Evolutionary conservation across 2,797 vertebrate genomes (phyloP).

Genomic region (Psittacula derbiana): DNA sequence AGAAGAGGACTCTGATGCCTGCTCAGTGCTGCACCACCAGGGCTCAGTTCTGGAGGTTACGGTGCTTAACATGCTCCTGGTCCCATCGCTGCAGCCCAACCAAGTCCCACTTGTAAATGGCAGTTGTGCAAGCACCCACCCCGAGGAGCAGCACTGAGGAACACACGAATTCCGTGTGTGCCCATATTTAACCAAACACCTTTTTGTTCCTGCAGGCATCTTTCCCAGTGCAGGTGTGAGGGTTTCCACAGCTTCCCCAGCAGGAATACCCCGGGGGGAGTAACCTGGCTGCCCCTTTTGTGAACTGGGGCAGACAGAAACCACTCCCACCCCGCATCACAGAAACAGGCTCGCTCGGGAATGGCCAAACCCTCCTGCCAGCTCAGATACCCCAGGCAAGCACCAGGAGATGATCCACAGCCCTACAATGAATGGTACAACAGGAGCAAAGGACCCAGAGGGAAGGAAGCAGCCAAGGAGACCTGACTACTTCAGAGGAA

Average conservation of each 20-base stretch:
- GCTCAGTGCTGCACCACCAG: rapidly evolving
- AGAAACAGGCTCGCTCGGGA: not conserved
- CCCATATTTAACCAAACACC: not conserved
- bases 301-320: not conserved
- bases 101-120: rapidly evolving
- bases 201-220: not conserved
- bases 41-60: not conserved
- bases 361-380: not conserved
- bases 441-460: not conserved
- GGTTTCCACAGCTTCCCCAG: not conserved
- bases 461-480: not conserved
- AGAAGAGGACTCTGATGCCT: not conserved
- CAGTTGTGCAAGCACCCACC: rapidly evolving
- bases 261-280: not conserved
- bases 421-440: not conserved
- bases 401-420: not conserved
- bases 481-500: not conserved
- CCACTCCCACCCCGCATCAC: not conserved
- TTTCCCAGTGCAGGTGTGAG: not conserved
- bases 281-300: not conserved
- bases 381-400: not conserved
- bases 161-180: rapidly evolving
- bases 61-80: rapidly evolving
- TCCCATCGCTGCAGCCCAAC: not conserved
- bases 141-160: rapidly evolving